Conservation (phyloP, 2,797 vertebrate species). For the Aplochiton taeniatus region DNA sequence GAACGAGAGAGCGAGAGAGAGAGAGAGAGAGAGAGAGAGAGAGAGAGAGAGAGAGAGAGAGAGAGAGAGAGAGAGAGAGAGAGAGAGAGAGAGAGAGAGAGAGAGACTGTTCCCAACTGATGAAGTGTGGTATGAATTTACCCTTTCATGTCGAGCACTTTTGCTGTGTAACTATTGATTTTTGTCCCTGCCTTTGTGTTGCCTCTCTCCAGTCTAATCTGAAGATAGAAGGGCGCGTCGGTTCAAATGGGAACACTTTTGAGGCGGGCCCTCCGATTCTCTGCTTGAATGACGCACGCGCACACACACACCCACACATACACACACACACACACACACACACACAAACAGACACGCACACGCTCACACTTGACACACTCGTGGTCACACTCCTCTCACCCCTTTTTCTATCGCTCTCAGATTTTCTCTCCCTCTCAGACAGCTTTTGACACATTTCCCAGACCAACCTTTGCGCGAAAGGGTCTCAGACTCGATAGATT, state of each 20-base stretch:
- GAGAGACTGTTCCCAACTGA: background rate
- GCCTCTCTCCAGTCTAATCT: conserved; percentile 60
- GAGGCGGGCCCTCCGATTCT: conserved; percentile 59
- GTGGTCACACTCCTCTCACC: conserved; percentile 37
- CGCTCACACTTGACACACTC: background rate
- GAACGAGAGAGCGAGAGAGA: background rate
- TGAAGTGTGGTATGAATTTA: conserved; percentile 58
- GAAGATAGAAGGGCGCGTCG: conserved; percentile 63
- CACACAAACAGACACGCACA: conserved; percentile 15
- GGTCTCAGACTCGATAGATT: conserved; percentile 35
- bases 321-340: conserved; percentile 41
- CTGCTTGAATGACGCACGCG: conserved; percentile 49
- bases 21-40: background rate
- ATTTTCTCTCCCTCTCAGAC: conserved; percentile 54
- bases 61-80: background rate
- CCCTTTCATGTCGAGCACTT: conserved; percentile 77
- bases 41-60: background rate
- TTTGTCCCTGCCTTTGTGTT: conserved; percentile 67
- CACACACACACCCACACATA: conserved; percentile 33
- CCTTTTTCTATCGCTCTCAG: conserved; percentile 37
- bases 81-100: background rate
- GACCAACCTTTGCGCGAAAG: conserved; percentile 55
- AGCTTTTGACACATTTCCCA: conserved; percentile 73
- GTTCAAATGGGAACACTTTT: conserved; percentile 75
- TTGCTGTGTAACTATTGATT: conserved; percentile 80